Evolutionary conservation across 2,888 invertebrate genomes (phyloP), one percentile per base, ranked within the genome.

Genomic region (Anarsia innoxiella): DNA sequence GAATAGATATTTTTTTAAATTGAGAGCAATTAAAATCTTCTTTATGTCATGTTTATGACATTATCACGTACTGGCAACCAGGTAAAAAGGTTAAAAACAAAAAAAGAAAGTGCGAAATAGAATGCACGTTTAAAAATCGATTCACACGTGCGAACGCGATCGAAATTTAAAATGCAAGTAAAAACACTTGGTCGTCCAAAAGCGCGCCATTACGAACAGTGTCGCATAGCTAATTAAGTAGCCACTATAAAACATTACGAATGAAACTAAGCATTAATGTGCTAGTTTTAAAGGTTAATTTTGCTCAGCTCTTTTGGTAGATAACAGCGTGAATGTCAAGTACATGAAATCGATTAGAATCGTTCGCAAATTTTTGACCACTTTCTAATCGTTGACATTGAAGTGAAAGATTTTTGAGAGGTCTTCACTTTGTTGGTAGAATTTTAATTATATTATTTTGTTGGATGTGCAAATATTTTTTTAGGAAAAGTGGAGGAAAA

Each of bases 281-380:
- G 0, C 3, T 31, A 6, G 0, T 0, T 1, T 28, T 53, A 67
- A 49, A 49, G 57, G 34, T 10, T 36, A 56, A 12, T 51, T 57
- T 69, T 9, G 47, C 12, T 46, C 55, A 48, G 32, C 37, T 38
- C 31, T 43, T 40, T 32, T 27, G 16, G 12, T 10, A 39, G 39
- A 45, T 51, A 53, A 39, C 51, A 63, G 40, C 53, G 53, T 66
- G 80, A 80, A 80, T 80, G 75, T 79, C 78, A 82, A 78, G 73
- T 74, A 76, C 73, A 74, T 69, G 74, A 79, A 79, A 82, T 78
- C 71, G 73, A 74, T 78, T 72, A 64, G 59, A 56, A 49, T 63
- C 46, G 51, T 45, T 62, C 45, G 56, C 57, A 40, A 62, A 70
- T 73, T 71, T 77, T 70, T 59, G 69, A 56, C 62, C 63, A 74